Evolutionary conservation across 2,888 invertebrate genomes (phyloP), one percentile per base, ranked within the genome.

Genomic region (Ecliptopera silaceata): DNA sequence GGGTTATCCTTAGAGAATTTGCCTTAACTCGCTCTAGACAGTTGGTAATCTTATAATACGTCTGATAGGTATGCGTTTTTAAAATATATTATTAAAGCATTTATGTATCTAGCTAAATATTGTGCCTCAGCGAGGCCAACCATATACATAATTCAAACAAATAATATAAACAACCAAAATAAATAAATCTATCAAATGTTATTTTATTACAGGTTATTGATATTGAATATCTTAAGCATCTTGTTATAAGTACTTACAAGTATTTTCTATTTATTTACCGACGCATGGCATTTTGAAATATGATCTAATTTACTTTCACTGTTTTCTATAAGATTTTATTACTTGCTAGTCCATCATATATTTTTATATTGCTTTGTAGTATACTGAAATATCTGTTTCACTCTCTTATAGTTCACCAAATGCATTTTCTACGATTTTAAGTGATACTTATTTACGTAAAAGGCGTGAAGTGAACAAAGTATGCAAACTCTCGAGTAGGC

Each of bases 191-290:
- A 18, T 31, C 10, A 38, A 12, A 47, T 20, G 20, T 26, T 10
- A n/a, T 47, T 15, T 22, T 20, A 15, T 34, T 15, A 13, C 73
- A 82, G 86, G 79, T 80, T 72, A 71, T 68, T 72, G 74, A 79
- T 85, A 86, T 86, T 80, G 69, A 67, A 80, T 87, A 84, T 79
- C 86, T 82, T 79, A 69, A 69, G 60, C 66, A 68, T 71, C 68
- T 71, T 63, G 57, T 62, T 71, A 77, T 77, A n/a, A n/a, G n/a
- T n/a, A n/a, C n/a, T n/a, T n/a, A 76, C 18, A 3, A 43, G 77
- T 82, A 82, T 82, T 88, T 88, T 86, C 86, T 85, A 82, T 82
- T 83, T 79, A 75, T 76, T 80, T 81, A 83, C 75, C 74, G 71
- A 68, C 66, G 74, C 73, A 72, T 76, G 68, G 66, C 71, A 66